A percentile compares a stretch with the other conserved stretches of the same genome.
Conservation (phyloP, 1,140 invertebrate species). For the Saccostrea echinata region DNA sequence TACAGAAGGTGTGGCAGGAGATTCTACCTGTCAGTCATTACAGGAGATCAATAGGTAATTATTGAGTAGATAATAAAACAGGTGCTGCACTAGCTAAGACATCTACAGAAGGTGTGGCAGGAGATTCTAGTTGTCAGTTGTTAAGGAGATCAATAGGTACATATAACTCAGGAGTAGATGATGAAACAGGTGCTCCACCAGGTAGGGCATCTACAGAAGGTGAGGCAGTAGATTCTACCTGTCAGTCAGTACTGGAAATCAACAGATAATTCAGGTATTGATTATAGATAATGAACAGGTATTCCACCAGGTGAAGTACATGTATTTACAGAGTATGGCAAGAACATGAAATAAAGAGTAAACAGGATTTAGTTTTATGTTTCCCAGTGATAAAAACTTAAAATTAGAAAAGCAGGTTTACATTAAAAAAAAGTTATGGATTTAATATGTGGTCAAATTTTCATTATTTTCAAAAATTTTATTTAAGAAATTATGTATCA, state of each 20-base stretch:
- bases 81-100: conserved; percentile 90
- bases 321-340: conserved; percentile 94
- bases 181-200: conserved; percentile 91
- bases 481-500: no score
- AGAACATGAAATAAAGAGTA: no score
- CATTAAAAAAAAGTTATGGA: no score
- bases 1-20: conserved; percentile 92
- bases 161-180: conserved; percentile 83
- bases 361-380: no score
- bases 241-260: conserved; percentile 84
- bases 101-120: conserved; percentile 93
- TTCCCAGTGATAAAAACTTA: no score
- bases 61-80: conserved; percentile 87
- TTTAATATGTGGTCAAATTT: no score
- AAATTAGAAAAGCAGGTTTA: no score
- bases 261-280: conserved; percentile 81
- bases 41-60: conserved; percentile 82
- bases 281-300: conserved; percentile 90
- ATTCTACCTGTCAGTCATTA: conserved; percentile 86
- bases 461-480: no score
- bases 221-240: conserved; percentile 90
- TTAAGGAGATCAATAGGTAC: conserved; percentile 84
- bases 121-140: conserved; percentile 85
- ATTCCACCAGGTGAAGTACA: conserved; percentile 89
- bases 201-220: conserved; percentile 90